Evolutionary conservation across 1,140 invertebrate genomes (phyloP), one percentile per base, ranked within the genome.

Genomic region (Dendrolimus punctatus): DNA sequence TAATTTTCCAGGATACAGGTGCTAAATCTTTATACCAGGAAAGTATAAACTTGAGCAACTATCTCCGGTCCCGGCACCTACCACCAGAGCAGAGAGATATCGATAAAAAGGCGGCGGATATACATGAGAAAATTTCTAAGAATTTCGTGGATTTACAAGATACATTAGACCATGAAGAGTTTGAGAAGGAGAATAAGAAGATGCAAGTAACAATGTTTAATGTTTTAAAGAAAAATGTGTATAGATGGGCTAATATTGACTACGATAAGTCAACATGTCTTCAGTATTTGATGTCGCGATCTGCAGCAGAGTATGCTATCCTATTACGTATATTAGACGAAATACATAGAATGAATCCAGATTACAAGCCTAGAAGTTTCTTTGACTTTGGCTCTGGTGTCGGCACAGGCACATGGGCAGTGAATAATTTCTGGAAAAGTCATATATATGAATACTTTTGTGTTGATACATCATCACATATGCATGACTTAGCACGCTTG

Each of bases 371-470:
- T 0, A 83, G 87, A 56, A 92, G 91, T 53, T 88, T 96, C 52
- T 94, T 96, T 74, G 96, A 98, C 85, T 97, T 96, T 87, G 96
- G 96, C 5, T 97, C 96, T 46, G 96, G 96, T 8, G 80, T 96
- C 46, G 96, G 96, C 4, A 94, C 94, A 39, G 92, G 91, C 0
- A 91, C 92, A 41, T 98, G 96, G 95, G 95, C 93, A 36, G 91
- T 92, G 5, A 91, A 92, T 60, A 73, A 87, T 6, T 87, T 90
- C 36, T 98, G 95, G 95, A 73, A 85, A 5, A 83, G 90, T 8
- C 84, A 90, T 42, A 87, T 97, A 8, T 91, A 90, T 66, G 95
- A 98, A 88, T 94, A 94, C 74, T 93, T 93, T 58, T 93, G 92
- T 74, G 92, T 98, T 1, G 96, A 98, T 75, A 78, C 89, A 39